Base-by-base conservation (phyloP, 2,797 vertebrate genomes). In the Pelobates cultripes region DNA sequence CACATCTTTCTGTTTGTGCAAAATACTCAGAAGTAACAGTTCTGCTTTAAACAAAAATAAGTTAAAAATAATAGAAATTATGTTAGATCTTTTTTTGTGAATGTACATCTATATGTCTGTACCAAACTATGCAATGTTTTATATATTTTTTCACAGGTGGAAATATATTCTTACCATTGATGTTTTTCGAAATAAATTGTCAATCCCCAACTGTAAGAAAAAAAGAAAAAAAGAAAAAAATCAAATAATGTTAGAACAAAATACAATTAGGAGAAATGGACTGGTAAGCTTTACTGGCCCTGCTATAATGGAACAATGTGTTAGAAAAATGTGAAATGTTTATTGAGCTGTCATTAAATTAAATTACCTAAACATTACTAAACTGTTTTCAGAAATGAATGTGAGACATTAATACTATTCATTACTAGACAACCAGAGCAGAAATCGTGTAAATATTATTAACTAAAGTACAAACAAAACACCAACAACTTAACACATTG, bases 151-250 rank as follows among this genome's bases (percentile, higher is more conserved):
- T 28, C 28, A 28, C 28, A 28, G 28, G 28, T 28, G 28, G 28
- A 28, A 43, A 60, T 14, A 7, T 12, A 70, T 96, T 17, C 98
- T 94, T 93, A 99, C 98, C 97, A 98, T 72, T 97, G 96, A 61
- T 97, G 93, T 84, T 98, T 99, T 86, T 98, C 97, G 17, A 93
- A 93, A 91, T 90, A 95, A 51, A 97, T 82, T 0, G 96, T 98
- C 88, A 99, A 93, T 77, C 97, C 97, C 96, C 96, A 99, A 89
- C 98, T 99, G 92, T 78, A 86, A 78, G 81, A 78, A 81, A 82
- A 13, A 74, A 78, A 81, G 60, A 74, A 55, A 61, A 43, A 3
- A 17, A 75, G 8, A 42, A 61, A 85, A 88, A 40, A 75, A 83
- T 86, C 5, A 67, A 70, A 45, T 45, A 44, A 78, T 64, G 61